Conservation (phyloP, 2,797 vertebrate species). For the Phalloptychus januarius region DNA sequence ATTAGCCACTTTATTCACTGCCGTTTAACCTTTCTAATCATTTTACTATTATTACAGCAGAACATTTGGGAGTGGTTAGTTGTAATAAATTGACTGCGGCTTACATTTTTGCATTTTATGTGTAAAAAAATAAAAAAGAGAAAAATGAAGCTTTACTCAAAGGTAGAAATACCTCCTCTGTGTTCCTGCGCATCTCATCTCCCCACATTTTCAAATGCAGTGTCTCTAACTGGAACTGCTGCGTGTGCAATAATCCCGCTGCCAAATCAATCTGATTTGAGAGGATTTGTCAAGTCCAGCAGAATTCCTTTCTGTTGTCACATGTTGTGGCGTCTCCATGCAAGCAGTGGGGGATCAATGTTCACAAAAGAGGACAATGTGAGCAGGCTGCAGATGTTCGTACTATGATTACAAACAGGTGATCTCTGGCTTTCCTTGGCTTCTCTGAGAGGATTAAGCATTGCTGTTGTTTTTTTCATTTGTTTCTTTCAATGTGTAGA, state of each 20-base stretch:
- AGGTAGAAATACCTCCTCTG: constrained; percentile 8
- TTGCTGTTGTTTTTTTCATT: constrained; percentile 22
- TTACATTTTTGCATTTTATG: constrained; percentile 18
- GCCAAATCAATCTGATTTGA: constrained; percentile 44
- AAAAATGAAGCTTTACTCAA: constrained; percentile 21
- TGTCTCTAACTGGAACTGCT: neutral
- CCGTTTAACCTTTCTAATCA: constrained; percentile 30
- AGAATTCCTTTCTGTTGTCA: constrained; percentile 29
- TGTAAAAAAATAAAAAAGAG: neutral
- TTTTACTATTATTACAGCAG: constrained; percentile 35
- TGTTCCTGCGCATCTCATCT: neutral
- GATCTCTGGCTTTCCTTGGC: constrained; percentile 43
- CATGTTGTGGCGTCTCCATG: constrained; percentile 23
- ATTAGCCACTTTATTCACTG: constrained; percentile 37
- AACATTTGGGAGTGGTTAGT: constrained; percentile 40
- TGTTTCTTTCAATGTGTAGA: constrained; percentile 33
- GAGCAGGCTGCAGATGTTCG: constrained; percentile 33
- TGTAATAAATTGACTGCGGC: constrained; percentile 21
- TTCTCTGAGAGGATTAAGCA: constrained; percentile 60
- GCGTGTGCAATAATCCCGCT: constrained; percentile 10
- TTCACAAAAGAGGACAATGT: constrained; percentile 19
- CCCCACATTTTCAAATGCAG: constrained; percentile 3
- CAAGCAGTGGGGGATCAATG: constrained; percentile 36
- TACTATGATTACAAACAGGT: constrained; percentile 41
- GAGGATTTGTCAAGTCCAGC: constrained; percentile 48